A percentile compares a stretch with the other conserved stretches of the same genome.
Evolutionary conservation across 92 coral and sea anemone species (phyloP).

Genomic region (Parazoanthus atlanticus): DNA sequence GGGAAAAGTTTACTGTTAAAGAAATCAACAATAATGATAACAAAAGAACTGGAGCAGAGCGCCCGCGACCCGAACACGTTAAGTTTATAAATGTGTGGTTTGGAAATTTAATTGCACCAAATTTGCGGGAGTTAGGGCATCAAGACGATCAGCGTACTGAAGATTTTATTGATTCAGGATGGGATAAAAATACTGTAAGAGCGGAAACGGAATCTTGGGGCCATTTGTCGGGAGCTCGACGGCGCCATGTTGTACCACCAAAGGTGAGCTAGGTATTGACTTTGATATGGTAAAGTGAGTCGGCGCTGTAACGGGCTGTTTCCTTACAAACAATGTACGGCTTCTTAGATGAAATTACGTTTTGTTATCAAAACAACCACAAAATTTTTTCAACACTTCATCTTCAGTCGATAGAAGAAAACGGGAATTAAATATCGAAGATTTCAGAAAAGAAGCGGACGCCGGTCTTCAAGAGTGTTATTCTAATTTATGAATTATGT

Average conservation of each 20-base stretch:
- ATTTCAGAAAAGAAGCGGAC: background rate
- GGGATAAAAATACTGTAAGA: background rate
- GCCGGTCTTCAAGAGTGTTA: background rate
- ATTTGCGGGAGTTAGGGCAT: slow-evolving; percentile 9
- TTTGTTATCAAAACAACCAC: background rate
- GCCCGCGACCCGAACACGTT: slow-evolving; percentile 26
- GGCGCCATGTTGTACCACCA: slow-evolving; percentile 7
- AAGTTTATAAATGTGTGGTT: slow-evolving; percentile 41
- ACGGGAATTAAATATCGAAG: background rate
- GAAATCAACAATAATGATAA: background rate
- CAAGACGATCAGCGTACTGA: background rate
- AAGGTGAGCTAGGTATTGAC: slow-evolving; percentile 14
- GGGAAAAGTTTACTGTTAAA: background rate
- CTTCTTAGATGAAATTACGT: background rate
- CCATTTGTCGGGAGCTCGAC: background rate
- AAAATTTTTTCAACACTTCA: background rate
- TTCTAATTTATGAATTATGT: too few species aligned
- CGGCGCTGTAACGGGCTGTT: background rate
- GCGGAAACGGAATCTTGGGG: background rate
- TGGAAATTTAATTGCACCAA: slow-evolving; percentile 37
- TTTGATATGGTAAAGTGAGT: background rate
- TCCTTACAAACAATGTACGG: background rate
- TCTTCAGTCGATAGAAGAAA: background rate
- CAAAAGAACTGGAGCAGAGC: slow-evolving; percentile 19
- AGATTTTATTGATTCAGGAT: slow-evolving; percentile 24